Evolutionary conservation across 2,797 vertebrate species (phyloP).

Genomic region (Astyanax mexicanus): DNA sequence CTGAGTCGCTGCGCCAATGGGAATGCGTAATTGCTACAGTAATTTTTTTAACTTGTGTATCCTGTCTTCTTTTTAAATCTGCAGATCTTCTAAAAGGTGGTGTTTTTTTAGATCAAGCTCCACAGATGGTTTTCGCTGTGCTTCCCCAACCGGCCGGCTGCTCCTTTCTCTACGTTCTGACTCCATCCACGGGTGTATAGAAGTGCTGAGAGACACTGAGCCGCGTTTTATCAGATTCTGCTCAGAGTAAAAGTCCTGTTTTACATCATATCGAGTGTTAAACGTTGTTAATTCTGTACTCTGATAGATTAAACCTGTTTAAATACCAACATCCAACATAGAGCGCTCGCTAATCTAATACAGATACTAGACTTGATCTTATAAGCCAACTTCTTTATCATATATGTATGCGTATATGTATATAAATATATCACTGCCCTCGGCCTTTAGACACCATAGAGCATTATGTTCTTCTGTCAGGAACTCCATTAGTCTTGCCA

Average conservation of each 20-base stretch:
- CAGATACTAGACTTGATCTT: neutral
- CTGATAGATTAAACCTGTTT: neutral
- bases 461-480: too few species aligned
- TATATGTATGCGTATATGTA: constrained; percentile 1
- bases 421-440: neutral
- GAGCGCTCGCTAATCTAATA: too few species aligned
- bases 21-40: too few species aligned
- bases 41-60: too few species aligned
- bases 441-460: too few species aligned
- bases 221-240: constrained; percentile 38
- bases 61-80: neutral
- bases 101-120: neutral
- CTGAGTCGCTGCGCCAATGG: too few species aligned
- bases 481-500: neutral
- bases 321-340: neutral
- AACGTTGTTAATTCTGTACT: neutral
- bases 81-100: neutral
- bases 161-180: neutral
- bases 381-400: neutral
- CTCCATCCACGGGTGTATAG: constrained; percentile 61
- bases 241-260: neutral
- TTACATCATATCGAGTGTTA: neutral
- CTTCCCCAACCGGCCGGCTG: neutral
- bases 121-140: neutral
- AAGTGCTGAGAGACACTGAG: constrained; percentile 67